Base-by-base conservation (phyloP, 2,113 vertebrate species). In the Hemiprocne comata region DNA sequence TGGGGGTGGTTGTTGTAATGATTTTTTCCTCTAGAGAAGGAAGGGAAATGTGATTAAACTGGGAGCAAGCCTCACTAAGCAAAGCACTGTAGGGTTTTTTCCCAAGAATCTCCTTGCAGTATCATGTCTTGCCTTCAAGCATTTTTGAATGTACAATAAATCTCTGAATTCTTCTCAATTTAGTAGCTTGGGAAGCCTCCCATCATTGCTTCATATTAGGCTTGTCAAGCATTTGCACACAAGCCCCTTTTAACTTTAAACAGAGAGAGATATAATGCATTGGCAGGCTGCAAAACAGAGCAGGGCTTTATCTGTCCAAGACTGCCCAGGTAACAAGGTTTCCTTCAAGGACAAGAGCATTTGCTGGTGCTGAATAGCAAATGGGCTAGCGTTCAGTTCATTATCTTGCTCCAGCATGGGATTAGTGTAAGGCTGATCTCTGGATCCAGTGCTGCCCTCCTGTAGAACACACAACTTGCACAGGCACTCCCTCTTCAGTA, bases 41-140 rank as follows among this genome's bases (percentile, higher is more conserved):
- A 88, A 95, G 54, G 58, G 61, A 92, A 93, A 90, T 94, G 61
- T 87, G 90, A 93, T 94, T 94, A 95, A 91, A 79, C n/a, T 87
- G 44, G 25, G 57, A 94, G 34, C n/a, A 82, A 79, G 31, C 50
- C 70, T 84, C 3, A 1, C 82, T 94, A 86, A 94, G 84, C 90
- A 90, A 79, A 93, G 72, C 55, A 95, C 88, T 80, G 57, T 40
- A 85, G 76, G 46, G 92, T 65, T 93, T 96, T 86, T 88, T 93
- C 83, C 85, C 75, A 84, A 81, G 36, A 84, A 93, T 78, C 57
- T 75, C n/a, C 86, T 92, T 90, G 61, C 44, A 51, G 58, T 71
- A 72, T 86, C 2, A 16, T 75, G 44, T 65, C 62, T 88, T 90
- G 40, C 46, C 92, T 95, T 81, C 57, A 90, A 89, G 58, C n/a